Evolutionary conservation across 2,888 invertebrate species (phyloP).

Genomic region (Troglohyphantes excavatus): DNA sequence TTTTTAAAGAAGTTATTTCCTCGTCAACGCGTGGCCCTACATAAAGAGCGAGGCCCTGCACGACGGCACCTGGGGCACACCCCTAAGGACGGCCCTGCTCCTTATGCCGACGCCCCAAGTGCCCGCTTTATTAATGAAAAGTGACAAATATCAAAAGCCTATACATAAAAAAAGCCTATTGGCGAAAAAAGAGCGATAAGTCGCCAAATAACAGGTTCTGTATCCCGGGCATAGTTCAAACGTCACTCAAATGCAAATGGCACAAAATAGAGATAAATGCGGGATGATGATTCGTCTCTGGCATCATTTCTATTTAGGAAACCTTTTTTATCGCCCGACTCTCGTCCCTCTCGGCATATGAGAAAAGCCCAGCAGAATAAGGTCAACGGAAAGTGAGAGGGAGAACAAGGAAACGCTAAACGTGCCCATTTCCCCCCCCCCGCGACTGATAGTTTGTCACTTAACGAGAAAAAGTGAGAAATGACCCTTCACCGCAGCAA

Average conservation of each 20-base stretch:
- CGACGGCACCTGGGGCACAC: too few relatives aligned
- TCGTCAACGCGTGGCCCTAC: too few relatives aligned
- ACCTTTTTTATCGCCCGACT: constrained; percentile 16
- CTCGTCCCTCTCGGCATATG: neutral
- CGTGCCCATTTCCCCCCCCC: constrained; percentile 7
- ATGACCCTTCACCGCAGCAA: neutral
- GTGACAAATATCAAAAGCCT: too few relatives aligned
- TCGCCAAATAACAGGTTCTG: constrained; percentile 10
- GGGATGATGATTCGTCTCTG: constrained; percentile 17
- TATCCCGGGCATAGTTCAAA: neutral
- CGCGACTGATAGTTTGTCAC: constrained; percentile 43
- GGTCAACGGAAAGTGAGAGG: neutral
- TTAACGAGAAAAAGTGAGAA: neutral
- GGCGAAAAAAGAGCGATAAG: neutral
- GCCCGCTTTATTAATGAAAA: too few relatives aligned
- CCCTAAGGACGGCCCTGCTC: too few relatives aligned
- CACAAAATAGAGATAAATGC: constrained; percentile 27
- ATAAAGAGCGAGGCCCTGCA: too few relatives aligned
- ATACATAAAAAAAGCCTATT: too few relatives aligned
- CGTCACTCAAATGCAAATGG: constrained; percentile 29
- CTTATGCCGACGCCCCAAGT: too few relatives aligned
- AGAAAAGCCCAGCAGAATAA: neutral
- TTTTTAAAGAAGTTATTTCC: too few relatives aligned
- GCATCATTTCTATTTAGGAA: constrained; percentile 13
- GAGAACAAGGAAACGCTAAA: neutral